phyloP scores from a whole-genome alignment of 2,113 vertebrate species.

The Oceanites oceanicus region DNA sequence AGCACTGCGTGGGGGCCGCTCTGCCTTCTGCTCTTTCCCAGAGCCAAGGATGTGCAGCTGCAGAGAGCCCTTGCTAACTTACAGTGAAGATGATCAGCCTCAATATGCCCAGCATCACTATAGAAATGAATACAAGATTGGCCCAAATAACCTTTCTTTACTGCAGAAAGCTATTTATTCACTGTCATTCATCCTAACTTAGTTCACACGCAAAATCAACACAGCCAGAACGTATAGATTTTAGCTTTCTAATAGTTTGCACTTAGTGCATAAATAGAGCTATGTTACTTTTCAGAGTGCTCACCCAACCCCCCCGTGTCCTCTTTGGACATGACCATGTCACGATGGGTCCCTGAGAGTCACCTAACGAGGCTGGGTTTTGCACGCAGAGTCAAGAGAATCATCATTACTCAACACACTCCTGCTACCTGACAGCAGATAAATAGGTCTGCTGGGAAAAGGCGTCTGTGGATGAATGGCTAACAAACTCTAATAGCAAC shows the following conservation, averaged over 20 bases:
- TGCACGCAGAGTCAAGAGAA: not conserved
- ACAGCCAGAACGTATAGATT: not conserved
- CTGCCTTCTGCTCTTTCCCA: not conserved
- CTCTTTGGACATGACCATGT: not conserved
- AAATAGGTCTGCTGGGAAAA: conserved; percentile 39
- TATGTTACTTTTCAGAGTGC: not conserved
- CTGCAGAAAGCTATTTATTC: not conserved
- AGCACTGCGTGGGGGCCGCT: rapidly evolving
- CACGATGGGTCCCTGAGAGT: not conserved
- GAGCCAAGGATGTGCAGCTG: not conserved
- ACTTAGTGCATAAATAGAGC: not conserved
- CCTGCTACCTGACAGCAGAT: not conserved
- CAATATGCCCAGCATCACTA: not conserved
- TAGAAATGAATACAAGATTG: not conserved
- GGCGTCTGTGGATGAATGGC: not conserved
- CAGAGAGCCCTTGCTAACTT: not conserved
- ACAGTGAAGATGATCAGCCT: not conserved
- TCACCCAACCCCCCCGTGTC: not conserved
- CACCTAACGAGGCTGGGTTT: not conserved
- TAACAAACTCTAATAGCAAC: not conserved
- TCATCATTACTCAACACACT: not conserved
- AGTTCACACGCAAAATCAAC: not conserved
- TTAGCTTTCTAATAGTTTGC: not conserved
- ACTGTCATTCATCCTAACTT: not conserved
- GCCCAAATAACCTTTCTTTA: not conserved